Percentiles rank a stretch among this genome's conserved stretches.
Evolutionary conservation across 2,888 invertebrate species (phyloP).

Genomic region (Drosophila phalerata): DNA sequence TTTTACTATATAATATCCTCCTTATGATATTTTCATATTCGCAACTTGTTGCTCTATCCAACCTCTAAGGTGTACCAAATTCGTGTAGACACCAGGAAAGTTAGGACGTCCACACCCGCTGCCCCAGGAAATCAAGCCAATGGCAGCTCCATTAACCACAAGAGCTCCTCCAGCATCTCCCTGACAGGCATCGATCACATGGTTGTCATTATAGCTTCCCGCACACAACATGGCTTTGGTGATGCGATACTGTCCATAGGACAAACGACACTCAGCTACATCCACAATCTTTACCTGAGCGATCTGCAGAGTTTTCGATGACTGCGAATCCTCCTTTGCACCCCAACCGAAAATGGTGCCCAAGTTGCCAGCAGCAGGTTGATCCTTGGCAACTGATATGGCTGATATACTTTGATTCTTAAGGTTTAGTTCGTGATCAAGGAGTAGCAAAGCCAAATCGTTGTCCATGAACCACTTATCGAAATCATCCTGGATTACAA

Average conservation of each 20-base stretch:
- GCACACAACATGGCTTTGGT: neutral
- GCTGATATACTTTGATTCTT: neutral
- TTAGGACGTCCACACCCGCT: constrained; percentile 2
- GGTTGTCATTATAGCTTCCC: neutral
- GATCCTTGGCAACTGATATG: neutral
- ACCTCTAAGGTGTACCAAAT: neutral
- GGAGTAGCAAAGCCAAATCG: neutral
- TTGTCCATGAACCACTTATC: constrained; percentile 1
- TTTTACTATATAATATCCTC: too few relatives aligned
- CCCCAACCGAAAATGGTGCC: neutral
- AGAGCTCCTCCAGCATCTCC: constrained; percentile 7
- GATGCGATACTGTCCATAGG: constrained; percentile 1
- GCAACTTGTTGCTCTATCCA: neutral
- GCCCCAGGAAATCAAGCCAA: constrained; percentile 17
- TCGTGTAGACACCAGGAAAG: constrained; percentile 14
- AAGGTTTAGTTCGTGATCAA: neutral
- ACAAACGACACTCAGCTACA: neutral
- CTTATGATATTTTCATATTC: neutral
- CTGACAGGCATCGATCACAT: neutral
- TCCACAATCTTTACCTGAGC: neutral
- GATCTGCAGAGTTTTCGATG: neutral
- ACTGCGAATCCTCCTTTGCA: neutral
- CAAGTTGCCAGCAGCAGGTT: neutral
- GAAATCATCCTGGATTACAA: neutral
- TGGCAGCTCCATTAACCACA: constrained; percentile 1